Base-by-base conservation (phyloP, 2,797 vertebrate species). In the Perodicticus potto region DNA sequence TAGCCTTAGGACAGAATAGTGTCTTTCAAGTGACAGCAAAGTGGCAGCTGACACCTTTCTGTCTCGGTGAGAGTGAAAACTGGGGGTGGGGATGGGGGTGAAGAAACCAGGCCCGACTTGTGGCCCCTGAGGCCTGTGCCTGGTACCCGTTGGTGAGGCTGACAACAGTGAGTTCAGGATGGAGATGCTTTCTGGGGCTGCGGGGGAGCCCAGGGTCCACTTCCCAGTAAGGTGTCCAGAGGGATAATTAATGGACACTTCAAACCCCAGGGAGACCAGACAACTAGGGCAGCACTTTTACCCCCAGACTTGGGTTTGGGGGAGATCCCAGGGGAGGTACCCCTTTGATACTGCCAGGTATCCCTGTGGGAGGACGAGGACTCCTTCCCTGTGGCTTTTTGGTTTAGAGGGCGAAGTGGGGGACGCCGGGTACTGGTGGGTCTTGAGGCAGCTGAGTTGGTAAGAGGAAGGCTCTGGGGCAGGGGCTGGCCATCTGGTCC, bases 221-320 rank as follows among this genome's bases (percentile, higher is more conserved):
- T 12, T 89, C 53, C 16, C 43, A 13, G 10, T 29, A 37, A 59
- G 43, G 49, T 14, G 5, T 32, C 7, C 6, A 7, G 37, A 19
- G n/a, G 83, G 23, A 2, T 12, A 10, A 20, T 0, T 7, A 45
- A 23, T 2, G 20, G 14, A 19, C 7, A 4, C 32, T 5, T 40
- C 49, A 37, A 37, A 61, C 12, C 76, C 70, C 2, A 1, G 12
- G 40, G 49, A 27, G 67, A 5, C 19, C 2, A 9, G 82, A 43
- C 29, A 14, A 19, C 9, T 5, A 34, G 89, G 70, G 3, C 11
- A 0, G n/a, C 0, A 4, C 27, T 4, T 7, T 37, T 9, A 1
- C 20, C 29, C 43, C 7, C 1, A 17, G 13, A 2, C 27, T 1
- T 19, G 9, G 49, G n/a, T 37, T 0, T 40, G 19, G 22, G 32